Evolutionary conservation across 2,888 invertebrate species (phyloP).

Genomic region (Fissipunctia ypsillon): DNA sequence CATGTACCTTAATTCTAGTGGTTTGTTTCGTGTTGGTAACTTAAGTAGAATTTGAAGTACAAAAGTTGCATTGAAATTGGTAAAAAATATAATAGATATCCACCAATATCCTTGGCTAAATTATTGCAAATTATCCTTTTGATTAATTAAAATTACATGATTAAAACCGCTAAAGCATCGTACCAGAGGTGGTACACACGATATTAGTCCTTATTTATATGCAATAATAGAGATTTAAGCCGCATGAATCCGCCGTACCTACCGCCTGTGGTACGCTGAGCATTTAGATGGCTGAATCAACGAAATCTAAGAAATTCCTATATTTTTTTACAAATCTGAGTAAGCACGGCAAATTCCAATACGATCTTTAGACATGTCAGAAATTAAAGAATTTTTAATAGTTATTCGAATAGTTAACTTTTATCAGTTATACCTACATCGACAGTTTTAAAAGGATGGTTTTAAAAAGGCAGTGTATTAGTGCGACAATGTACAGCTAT

Average conservation of each 20-base stretch:
- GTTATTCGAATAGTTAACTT: constrained; percentile 46
- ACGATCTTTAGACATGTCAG: neutral
- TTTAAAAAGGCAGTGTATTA: constrained; percentile 17
- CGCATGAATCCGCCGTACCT: too few relatives aligned
- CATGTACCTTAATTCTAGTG: constrained; percentile 63
- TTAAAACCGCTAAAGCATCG: too few relatives aligned
- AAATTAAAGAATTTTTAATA: constrained; percentile 14
- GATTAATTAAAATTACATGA: neutral
- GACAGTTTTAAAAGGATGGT: constrained; percentile 27
- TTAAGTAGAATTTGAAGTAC: constrained; percentile 30
- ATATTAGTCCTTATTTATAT: too few relatives aligned
- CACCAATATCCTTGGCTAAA: neutral
- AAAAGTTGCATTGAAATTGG: neutral
- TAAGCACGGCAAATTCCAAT: neutral
- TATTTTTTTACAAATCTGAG: too few relatives aligned
- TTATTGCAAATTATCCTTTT: neutral
- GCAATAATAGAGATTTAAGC: too few relatives aligned
- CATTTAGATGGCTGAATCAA: too few relatives aligned
- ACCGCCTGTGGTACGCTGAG: too few relatives aligned
- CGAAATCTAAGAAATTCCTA: neutral
- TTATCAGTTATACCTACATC: constrained; percentile 36
- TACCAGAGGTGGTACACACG: too few relatives aligned
- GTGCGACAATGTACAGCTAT: neutral
- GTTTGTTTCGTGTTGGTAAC: constrained; percentile 70
- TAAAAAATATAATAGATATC: neutral